Evolutionary conservation across 2,888 invertebrate genomes (phyloP).

Genomic region (Amphiduros pacificus): DNA sequence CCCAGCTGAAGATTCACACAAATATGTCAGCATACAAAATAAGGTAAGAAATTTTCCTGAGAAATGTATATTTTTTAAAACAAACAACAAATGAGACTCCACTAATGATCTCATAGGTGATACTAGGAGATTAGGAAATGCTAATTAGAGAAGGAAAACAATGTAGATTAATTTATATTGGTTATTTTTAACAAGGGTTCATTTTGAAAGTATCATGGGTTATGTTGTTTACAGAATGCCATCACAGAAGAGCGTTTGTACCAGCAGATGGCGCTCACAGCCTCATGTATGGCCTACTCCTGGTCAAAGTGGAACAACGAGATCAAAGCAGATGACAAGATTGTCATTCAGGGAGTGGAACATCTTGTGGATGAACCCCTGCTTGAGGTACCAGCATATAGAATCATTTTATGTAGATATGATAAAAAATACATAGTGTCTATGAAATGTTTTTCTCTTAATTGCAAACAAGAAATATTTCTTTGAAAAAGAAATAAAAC

Average conservation of each 20-base stretch:
- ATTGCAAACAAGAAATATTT: too few relatives aligned
- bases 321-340: constrained; percentile 39
- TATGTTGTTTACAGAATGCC: constrained; percentile 46
- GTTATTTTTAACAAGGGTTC: background rate
- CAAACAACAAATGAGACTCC: too few relatives aligned
- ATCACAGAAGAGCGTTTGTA: constrained; percentile 51
- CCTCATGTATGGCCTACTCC: constrained; percentile 53
- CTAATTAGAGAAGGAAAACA: background rate
- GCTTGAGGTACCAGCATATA: constrained; percentile 41
- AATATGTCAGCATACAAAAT: constrained; percentile 56
- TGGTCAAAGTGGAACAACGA: constrained; percentile 59
- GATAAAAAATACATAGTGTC: too few relatives aligned
- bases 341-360: constrained; percentile 53
- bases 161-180: background rate
- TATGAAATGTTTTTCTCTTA: too few relatives aligned
- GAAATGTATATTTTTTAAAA: too few relatives aligned
- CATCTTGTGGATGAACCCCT: constrained; percentile 50
- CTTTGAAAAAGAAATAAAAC: too few relatives aligned
- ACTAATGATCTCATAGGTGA: too few relatives aligned
- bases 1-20: constrained; percentile 55
- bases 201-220: background rate
- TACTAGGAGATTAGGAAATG: too few relatives aligned
- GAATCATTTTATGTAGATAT: too few relatives aligned
- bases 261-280: constrained; percentile 55
- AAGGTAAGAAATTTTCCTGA: too few relatives aligned